Conservation (phyloP, 2,888 invertebrate genomes). For the Sarcophaga caerulescens region DNA sequence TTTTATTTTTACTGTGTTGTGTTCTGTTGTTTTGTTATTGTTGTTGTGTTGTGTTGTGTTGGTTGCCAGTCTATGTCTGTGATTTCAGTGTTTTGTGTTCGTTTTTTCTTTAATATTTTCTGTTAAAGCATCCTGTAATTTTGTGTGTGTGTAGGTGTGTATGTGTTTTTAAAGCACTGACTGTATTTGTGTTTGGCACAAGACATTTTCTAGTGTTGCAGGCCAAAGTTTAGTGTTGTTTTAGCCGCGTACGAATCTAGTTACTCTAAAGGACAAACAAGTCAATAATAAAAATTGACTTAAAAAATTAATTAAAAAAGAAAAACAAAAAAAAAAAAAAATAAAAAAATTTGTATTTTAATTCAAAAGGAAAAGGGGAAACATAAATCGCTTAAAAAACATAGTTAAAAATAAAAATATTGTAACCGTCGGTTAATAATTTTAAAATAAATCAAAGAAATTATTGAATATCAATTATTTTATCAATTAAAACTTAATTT, state of each 20-base stretch:
- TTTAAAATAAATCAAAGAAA: neutral
- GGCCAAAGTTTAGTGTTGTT: conserved; percentile 63
- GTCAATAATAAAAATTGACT: conserved; percentile 11
- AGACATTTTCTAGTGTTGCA: conserved; percentile 51
- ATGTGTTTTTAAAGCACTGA: too few species aligned
- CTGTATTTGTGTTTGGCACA: conserved; percentile 40
- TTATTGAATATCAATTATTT: conserved; percentile 19
- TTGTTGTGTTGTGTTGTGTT: conserved; percentile 37
- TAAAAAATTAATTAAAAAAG: conserved; percentile 16
- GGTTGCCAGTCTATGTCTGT: conserved; percentile 22
- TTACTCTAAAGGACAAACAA: conserved; percentile 51
- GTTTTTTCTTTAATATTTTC: neutral
- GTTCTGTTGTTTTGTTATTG: conserved; percentile 4
- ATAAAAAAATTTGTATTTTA: conserved; percentile 7
- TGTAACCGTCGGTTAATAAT: neutral
- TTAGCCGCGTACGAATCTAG: conserved; percentile 64
- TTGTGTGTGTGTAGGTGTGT: conserved; percentile 18
- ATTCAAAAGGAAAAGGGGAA: conserved; percentile 35
- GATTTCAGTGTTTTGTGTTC: conserved; percentile 29
- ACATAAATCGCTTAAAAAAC: conserved; percentile 49
- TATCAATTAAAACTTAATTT: conserved; percentile 34
- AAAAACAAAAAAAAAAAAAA: neutral
- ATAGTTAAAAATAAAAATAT: conserved; percentile 1
- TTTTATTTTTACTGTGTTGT: neutral
- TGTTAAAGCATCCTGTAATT: conserved; percentile 57